Evolutionary conservation across 2,113 vertebrate species (phyloP), one percentile per base, ranked within the genome.

Genomic region (Chamaetylas fuelleborni): DNA sequence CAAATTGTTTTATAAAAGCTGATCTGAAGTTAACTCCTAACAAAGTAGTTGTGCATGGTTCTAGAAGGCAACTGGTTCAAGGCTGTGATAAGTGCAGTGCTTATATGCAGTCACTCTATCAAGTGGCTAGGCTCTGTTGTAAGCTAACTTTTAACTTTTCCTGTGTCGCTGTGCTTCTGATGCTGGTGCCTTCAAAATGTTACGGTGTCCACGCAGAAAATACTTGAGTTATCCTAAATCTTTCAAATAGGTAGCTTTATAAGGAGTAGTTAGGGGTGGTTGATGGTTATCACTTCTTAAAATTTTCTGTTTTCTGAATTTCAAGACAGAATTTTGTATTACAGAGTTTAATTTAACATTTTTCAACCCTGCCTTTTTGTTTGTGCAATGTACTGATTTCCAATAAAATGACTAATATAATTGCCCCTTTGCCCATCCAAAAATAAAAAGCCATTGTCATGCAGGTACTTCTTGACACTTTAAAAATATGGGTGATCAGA

Each of bases 351-450:
- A 10, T 47, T 78, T 84, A 56, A 40, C 26, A 14, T 61, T 86
- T 78, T 90, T 79, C 42, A 79, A 19, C 6, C 5, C 20, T 38
- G 4, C 19, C 5, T 73, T 86, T 92, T 80, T 81, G 28, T 33
- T 84, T 95, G 81, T 85, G 45, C 19, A 71, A 70, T 20, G 15
- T 85, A 28, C 38, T 69, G 47, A 70, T 85, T 82, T 85, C 58
- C 14, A 50, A 6, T 70, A 71, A 85, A 82, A 58, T 50, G 9
- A 23, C 23, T 53, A 26, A 73, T 48, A 29, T 80, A 79, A 76
- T 82, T 67, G 25, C 33, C 71, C 7, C n/a, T 34, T 78, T 19
- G 5, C 66, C 5, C 12, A 58, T 57, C n/a, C 3, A 16, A 69
- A 70, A 69, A 47, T 34, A 19, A 66, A 31, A 64, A 72, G 16